Percentiles rank a stretch among this genome's conserved stretches.
These are phyloP conservation scores for Machaerirhynchus nigripectus DNA, from an alignment of 2,113 vertebrate species.

Conservation along the genomic window DNA sequence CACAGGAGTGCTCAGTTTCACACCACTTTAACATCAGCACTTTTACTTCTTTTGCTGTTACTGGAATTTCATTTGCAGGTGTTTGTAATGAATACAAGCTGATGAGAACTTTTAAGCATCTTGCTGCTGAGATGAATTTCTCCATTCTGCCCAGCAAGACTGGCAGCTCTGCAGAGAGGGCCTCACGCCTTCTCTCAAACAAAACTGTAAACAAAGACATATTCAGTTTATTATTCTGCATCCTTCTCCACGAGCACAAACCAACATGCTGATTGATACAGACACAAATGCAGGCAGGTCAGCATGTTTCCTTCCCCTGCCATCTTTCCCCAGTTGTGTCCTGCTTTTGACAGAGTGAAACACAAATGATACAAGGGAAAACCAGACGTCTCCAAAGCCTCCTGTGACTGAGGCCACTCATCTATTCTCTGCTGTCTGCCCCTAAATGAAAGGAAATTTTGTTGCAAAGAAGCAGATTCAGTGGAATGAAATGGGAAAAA, in stretches of 20 bases:
- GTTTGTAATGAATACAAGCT: conserved; percentile 59
- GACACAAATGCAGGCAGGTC: background rate
- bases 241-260: background rate
- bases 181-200: background rate
- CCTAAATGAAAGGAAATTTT: background rate
- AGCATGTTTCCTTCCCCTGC: background rate
- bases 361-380: background rate
- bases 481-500: background rate
- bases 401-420: background rate
- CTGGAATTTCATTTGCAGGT: conserved; percentile 47
- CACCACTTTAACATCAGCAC: background rate
- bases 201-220: background rate
- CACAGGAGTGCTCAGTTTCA: background rate
- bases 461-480: background rate
- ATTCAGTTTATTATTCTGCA: background rate
- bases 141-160: conserved; percentile 18
- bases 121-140: conserved; percentile 3
- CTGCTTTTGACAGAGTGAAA: conserved; percentile 15
- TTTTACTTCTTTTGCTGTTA: background rate
- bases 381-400: background rate
- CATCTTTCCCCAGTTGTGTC: background rate
- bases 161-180: conserved; percentile 40
- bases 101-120: conserved; percentile 43
- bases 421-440: background rate
- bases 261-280: background rate